Evolutionary conservation across 2,888 invertebrate genomes (phyloP).

Genomic region (Lasioglossum leucozonium): DNA sequence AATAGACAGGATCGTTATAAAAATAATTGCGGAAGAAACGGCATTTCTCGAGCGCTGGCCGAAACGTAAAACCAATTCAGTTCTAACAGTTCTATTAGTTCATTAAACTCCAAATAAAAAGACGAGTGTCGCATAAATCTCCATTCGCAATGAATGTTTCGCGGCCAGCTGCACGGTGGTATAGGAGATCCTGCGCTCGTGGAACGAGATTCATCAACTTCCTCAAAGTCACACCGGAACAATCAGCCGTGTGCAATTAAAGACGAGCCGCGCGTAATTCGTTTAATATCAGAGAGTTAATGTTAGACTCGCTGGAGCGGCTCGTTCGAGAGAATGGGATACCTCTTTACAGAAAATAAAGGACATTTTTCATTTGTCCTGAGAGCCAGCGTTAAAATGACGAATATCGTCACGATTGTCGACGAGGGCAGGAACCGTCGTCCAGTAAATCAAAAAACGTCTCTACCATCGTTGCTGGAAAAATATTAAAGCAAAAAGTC

Average conservation of each 20-base stretch:
- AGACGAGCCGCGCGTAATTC: not conserved
- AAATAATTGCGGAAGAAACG: slow-evolving; percentile 13
- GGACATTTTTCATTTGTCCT: slow-evolving; percentile 35
- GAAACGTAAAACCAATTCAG: not conserved
- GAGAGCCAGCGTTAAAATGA: not conserved
- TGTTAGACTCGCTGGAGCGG: not conserved
- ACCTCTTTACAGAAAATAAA: slow-evolving; percentile 17
- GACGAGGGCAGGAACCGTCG: too few relatives aligned
- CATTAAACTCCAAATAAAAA: slow-evolving; percentile 12
- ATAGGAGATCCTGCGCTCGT: not conserved
- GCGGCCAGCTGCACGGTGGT: not conserved
- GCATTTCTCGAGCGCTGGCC: not conserved
- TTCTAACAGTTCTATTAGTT: slow-evolving; percentile 7
- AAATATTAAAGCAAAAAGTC: too few relatives aligned
- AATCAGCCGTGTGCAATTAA: slow-evolving; percentile 27
- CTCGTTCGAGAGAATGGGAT: not conserved
- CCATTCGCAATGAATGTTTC: not conserved
- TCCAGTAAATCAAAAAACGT: too few relatives aligned
- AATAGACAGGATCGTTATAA: not conserved
- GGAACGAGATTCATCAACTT: slow-evolving; percentile 11
- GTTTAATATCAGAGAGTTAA: not conserved
- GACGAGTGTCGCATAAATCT: slow-evolving; percentile 4
- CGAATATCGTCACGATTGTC: too few relatives aligned
- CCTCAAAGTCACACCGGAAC: slow-evolving; percentile 7
- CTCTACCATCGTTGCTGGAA: too few relatives aligned